Percentiles rank a stretch among this genome's conserved stretches.
These are phyloP conservation scores for Rhodinocichla rosea DNA, from an alignment of 2,113 vertebrate genomes.

Conservation along the genomic window DNA sequence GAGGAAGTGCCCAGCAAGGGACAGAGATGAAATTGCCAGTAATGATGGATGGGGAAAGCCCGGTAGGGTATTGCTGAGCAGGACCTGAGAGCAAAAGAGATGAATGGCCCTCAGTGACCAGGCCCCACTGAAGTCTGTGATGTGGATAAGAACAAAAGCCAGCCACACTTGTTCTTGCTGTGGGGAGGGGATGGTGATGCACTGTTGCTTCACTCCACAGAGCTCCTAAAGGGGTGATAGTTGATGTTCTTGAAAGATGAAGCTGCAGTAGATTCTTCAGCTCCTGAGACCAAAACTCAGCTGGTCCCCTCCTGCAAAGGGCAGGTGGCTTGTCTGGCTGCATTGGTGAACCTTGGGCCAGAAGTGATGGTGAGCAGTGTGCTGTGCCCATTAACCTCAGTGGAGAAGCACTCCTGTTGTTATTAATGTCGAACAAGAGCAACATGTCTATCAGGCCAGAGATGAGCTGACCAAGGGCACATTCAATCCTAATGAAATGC, in stretches of 20 bases:
- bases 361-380: neutral
- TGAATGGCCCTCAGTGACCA: neutral
- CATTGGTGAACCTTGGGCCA: accelerated
- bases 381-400: accelerated
- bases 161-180: accelerated
- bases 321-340: neutral
- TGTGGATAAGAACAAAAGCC: slow-evolving; percentile 24
- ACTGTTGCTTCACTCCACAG: neutral
- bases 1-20: slow-evolving; percentile 33
- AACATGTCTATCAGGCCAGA: neutral
- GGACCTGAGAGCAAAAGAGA: neutral
- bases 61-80: neutral
- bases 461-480: neutral
- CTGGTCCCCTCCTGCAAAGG: neutral
- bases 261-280: neutral
- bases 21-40: neutral
- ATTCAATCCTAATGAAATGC: neutral
- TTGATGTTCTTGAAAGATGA: neutral
- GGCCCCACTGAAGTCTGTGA: neutral
- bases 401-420: neutral
- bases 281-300: neutral
- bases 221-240: neutral
- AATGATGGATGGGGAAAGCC: slow-evolving; percentile 45
- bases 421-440: neutral
- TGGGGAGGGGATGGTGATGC: neutral